These are phyloP conservation scores for Papilio polyxenes DNA, from an alignment of 1,140 invertebrate species.

Conservation along the genomic window DNA sequence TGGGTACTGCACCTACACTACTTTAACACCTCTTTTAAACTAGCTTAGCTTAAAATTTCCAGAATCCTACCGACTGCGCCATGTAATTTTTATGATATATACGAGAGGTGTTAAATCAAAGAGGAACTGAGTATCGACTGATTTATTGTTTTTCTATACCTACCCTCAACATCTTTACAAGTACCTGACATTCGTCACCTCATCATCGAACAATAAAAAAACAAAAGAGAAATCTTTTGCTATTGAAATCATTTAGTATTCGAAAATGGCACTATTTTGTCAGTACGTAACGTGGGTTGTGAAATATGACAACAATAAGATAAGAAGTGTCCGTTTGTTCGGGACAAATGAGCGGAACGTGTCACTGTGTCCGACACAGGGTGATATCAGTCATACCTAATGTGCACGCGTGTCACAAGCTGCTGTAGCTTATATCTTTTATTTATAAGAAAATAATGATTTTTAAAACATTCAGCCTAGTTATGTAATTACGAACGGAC, in stretches of 20 bases:
- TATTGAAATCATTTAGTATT: background rate
- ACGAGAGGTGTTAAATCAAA: no score
- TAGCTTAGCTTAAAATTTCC: no score
- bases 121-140: no score
- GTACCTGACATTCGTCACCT: no score
- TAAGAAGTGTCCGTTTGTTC: constrained; percentile 11
- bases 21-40: no score
- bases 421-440: background rate
- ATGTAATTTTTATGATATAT: no score
- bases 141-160: no score
- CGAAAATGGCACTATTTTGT: background rate
- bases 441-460: background rate
- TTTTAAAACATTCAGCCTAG: background rate
- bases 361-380: background rate
- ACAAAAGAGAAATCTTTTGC: no score
- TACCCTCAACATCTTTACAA: no score
- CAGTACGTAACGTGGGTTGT: background rate
- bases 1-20: no score
- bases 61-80: no score
- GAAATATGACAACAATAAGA: constrained; percentile 19
- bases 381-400: background rate
- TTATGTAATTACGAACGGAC: background rate
- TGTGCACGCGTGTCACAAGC: background rate
- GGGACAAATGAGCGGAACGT: constrained; percentile 16
- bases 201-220: no score